Evolutionary conservation across 2,888 invertebrate species (phyloP).

Genomic region (Phyllotreta cruciferae): DNA sequence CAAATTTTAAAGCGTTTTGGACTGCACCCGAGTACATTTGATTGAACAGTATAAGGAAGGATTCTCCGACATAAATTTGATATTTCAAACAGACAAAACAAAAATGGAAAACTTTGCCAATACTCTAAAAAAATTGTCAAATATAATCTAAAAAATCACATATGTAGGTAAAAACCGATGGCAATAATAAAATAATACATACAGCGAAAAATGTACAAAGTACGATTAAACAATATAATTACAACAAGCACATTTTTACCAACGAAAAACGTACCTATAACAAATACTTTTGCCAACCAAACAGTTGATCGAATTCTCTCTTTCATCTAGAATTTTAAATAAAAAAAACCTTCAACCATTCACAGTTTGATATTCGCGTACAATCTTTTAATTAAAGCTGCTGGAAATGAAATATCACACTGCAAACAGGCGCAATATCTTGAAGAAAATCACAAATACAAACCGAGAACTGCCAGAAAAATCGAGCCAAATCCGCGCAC

Average conservation of each 20-base stretch:
- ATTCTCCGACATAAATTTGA: conserved; percentile 16
- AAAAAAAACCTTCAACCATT: conserved; percentile 22
- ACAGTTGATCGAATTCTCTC: conserved; percentile 40
- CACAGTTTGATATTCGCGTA: conserved; percentile 29
- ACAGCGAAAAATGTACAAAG: conserved; percentile 40
- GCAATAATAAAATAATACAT: conserved; percentile 50
- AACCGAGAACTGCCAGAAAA: conserved; percentile 27
- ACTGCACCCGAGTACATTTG: not conserved
- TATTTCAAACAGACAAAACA: conserved; percentile 17
- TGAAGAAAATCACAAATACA: conserved; percentile 41
- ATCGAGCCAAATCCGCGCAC: too few relatives aligned
- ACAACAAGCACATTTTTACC: conserved; percentile 36
- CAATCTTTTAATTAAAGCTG: conserved; percentile 33
- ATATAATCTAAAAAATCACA: conserved; percentile 55
- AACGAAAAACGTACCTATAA: conserved; percentile 42
- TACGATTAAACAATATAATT: conserved; percentile 40
- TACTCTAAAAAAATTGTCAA: conserved; percentile 15
- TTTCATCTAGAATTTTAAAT: conserved; percentile 43
- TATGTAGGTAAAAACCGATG: conserved; percentile 56
- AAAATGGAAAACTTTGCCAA: conserved; percentile 19
- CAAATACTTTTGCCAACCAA: conserved; percentile 54
- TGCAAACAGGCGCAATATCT: conserved; percentile 34
- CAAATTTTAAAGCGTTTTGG: conserved; percentile 3
- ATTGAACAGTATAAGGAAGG: conserved; percentile 14
- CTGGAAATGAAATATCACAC: conserved; percentile 34